These are phyloP conservation scores for Psittacus erithacus DNA, from an alignment of 2,113 vertebrate species.

Conservation along the genomic window DNA sequence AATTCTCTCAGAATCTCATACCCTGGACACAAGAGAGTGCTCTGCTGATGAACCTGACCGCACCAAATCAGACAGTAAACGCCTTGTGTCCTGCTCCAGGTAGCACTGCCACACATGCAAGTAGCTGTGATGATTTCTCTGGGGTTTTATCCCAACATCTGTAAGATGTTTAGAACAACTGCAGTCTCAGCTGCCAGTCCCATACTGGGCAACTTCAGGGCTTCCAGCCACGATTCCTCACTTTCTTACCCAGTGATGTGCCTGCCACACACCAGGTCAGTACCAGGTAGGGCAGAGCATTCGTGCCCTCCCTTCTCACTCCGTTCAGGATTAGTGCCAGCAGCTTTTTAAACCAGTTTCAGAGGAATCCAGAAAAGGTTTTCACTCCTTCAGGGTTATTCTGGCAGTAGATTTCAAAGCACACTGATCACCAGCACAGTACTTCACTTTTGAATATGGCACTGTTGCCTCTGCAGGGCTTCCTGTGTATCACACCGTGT, in stretches of 20 bases:
- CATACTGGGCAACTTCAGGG: neutral
- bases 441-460: neutral
- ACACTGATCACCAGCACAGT: neutral
- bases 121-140: neutral
- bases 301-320: neutral
- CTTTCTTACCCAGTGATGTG: neutral
- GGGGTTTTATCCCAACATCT: neutral
- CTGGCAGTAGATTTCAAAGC: neutral
- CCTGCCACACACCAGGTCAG: neutral
- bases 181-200: neutral
- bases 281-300: neutral
- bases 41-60: neutral
- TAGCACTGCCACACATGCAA: accelerated
- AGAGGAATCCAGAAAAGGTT: neutral
- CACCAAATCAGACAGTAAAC: accelerated
- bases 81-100: neutral
- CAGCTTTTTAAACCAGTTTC: neutral
- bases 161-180: neutral
- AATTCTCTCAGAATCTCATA: neutral
- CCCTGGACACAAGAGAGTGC: neutral
- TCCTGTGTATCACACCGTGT: neutral
- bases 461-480: neutral
- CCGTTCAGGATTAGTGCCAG: neutral
- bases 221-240: neutral
- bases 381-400: neutral